phyloP scores from a whole-genome alignment of 2,888 invertebrate genomes.

The Clepsis dumicolana region DNA sequence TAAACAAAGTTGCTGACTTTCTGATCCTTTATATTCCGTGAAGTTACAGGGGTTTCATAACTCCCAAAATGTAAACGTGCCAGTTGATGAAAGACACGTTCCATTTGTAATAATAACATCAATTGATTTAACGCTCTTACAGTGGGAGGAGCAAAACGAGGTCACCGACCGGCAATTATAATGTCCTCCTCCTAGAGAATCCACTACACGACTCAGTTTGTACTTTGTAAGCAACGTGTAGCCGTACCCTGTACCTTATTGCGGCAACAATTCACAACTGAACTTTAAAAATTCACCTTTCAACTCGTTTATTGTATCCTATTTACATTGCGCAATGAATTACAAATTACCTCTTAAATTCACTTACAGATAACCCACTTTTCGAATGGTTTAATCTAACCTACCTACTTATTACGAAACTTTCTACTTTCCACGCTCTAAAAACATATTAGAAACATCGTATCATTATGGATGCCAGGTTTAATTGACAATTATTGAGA shows the following conservation, averaged over 20 bases:
- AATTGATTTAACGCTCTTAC: slow-evolving; percentile 85
- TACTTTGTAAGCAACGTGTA: slow-evolving; percentile 12
- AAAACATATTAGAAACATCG: slow-evolving; percentile 82
- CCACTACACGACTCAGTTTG: slow-evolving; percentile 52
- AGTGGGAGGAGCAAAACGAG: slow-evolving; percentile 82
- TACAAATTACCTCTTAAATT: slow-evolving; percentile 38
- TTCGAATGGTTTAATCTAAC: slow-evolving; percentile 71
- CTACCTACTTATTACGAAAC: slow-evolving; percentile 78
- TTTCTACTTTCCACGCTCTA: slow-evolving; percentile 86
- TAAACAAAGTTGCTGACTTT: neutral
- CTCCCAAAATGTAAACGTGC: slow-evolving; percentile 68
- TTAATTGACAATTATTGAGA: slow-evolving; percentile 64
- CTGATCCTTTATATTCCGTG: neutral
- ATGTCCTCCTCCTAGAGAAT: slow-evolving; percentile 79
- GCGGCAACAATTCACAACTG: neutral
- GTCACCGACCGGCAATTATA: slow-evolving; percentile 83
- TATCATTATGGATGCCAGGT: slow-evolving; percentile 75
- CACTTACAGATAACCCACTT: slow-evolving; percentile 62
- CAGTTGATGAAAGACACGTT: slow-evolving; percentile 69
- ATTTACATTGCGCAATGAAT: slow-evolving; percentile 7
- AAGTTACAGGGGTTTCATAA: slow-evolving; percentile 49
- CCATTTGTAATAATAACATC: slow-evolving; percentile 85
- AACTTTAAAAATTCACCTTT: slow-evolving; percentile 11
- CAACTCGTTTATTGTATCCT: slow-evolving; percentile 1
- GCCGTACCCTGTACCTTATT: slow-evolving; percentile 2